Conservation (phyloP, 2,797 vertebrate genomes). For the Semotilus atromaculatus region DNA sequence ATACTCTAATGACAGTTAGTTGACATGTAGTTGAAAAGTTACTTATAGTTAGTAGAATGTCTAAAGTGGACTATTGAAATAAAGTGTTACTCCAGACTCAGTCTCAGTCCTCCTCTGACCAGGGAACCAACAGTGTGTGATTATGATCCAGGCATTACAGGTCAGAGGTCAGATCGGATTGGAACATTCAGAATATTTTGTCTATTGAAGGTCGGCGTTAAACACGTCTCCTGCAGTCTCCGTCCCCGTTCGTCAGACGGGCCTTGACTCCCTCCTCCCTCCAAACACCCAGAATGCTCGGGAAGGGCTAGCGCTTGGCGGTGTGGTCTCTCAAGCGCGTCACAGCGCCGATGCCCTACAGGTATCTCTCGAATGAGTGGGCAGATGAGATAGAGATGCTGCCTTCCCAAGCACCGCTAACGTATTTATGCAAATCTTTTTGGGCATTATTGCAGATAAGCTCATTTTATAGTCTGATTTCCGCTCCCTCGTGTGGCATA, state of each 20-base stretch:
- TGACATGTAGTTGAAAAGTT: too few species aligned
- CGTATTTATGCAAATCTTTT: constrained; percentile 83
- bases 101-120: too few species aligned
- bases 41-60: too few species aligned
- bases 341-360: constrained; percentile 76
- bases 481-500: constrained; percentile 78
- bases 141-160: too few species aligned
- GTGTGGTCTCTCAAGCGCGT: constrained; percentile 13
- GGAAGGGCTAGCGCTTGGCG: background rate
- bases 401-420: constrained; percentile 77
- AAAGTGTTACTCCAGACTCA: too few species aligned
- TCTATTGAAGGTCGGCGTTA: constrained; percentile 81
- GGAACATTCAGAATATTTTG: too few species aligned
- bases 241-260: constrained; percentile 77
- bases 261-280: constrained; percentile 70
- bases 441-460: constrained; percentile 83
- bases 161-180: too few species aligned
- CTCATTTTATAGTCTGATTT: constrained; percentile 84
- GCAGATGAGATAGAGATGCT: constrained; percentile 77
- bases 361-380: constrained; percentile 80
- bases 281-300: constrained; percentile 44
- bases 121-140: too few species aligned
- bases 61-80: too few species aligned
- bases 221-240: constrained; percentile 78
- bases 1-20: too few species aligned